Base-by-base conservation (phyloP, 1,140 invertebrate species). In the Dendrolimus kikuchii region DNA sequence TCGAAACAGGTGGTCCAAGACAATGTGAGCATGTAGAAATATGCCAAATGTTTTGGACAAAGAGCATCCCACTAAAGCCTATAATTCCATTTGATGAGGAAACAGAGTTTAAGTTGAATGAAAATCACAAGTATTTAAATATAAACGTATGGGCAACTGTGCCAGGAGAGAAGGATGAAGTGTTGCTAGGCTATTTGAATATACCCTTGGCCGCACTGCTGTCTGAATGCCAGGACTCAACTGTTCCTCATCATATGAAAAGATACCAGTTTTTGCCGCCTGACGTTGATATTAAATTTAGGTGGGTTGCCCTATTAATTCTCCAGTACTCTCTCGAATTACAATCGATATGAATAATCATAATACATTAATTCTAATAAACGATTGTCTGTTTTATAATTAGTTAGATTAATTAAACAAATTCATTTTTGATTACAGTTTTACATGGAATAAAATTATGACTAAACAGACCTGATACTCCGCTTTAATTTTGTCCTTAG, bases 81-180 rank as follows among this genome's bases (percentile, higher is more conserved):
- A 80, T 94, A 7, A 92, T 95, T 40, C 78, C 89, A 0, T 95
- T 95, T 59, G 85, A 95, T 51, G 95, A 97, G 66, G 90, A 92
- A 52, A 92, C 92, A 59, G 90, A 88, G 51, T 97, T 91, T 85
- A 92, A 88, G 84, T 90, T 88, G 80, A 92, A 86, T 88, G 91
- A 77, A 74, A 93, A 81, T 64, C 91, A 90, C 69, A 92, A 91
- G 54, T 97, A 93, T 81, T 87, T 97, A 42, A 97, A 96, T 81
- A 82, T 97, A 1, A 95, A 95, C 58, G 91, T 96, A 0, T 96
- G 95, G 94, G 90, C 89, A 6, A 89, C 87, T n/a, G 75, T 88
- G 6, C 88, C 88, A 47, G 86, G 87, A 0, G 90, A 90, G 6
- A 88, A 87, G 41, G 89, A 92, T 5, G 91, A 93, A 57, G 87